Percentiles rank a stretch among this genome's conserved stretches.
phyloP scores from a whole-genome alignment of 2,797 vertebrate species.

The Xiphophorus birchmanni region DNA sequence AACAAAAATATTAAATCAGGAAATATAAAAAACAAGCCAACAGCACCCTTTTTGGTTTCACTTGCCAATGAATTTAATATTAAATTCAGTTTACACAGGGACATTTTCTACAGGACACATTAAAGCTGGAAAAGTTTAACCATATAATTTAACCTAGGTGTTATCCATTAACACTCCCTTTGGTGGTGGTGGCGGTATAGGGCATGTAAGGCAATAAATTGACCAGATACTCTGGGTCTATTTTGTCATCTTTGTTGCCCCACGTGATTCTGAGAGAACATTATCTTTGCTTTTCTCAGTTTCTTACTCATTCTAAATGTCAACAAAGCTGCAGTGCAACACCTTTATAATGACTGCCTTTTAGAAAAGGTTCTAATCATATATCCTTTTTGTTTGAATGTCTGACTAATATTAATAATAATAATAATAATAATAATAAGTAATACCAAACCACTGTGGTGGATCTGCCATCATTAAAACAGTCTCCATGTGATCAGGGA shows the following conservation, averaged over 20 bases:
- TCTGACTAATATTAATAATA: not conserved
- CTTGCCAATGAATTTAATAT: not conserved
- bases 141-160: not conserved
- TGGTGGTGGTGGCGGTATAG: not conserved
- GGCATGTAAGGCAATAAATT: not conserved
- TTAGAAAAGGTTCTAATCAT: not conserved
- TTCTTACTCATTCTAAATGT: not conserved
- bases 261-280: not conserved
- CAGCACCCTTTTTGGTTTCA: not conserved
- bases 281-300: not conserved
- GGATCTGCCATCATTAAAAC: not conserved
- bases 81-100: not conserved
- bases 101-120: not conserved
- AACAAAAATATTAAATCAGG: not conserved
- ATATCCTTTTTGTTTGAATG: not conserved
- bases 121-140: not conserved
- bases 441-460: not conserved
- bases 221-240: not conserved
- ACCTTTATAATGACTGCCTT: not conserved
- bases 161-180: not conserved
- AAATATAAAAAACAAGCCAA: not conserved
- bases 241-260: not conserved
- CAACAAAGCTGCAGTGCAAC: not conserved
- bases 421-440: not conserved
- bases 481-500: not conserved